Evolutionary conservation across 2,113 vertebrate genomes (phyloP).

Genomic region (Poecilia latipinna): DNA sequence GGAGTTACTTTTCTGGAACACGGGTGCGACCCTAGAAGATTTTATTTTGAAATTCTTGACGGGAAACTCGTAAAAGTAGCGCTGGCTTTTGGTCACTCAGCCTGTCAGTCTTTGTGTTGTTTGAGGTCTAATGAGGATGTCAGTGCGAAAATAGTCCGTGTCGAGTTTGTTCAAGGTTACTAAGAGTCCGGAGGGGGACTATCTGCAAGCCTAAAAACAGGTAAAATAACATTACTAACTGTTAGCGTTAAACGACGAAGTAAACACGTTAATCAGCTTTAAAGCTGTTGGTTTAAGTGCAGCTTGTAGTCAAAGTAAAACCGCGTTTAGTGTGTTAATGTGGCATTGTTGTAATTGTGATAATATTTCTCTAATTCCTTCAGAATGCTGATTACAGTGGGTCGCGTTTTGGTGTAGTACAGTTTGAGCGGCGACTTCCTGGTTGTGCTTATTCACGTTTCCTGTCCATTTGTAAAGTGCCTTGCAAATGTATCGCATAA

Average conservation of each 20-base stretch:
- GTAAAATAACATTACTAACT: slow-evolving; percentile 4
- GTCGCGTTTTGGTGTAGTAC: not conserved
- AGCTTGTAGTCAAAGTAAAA: not conserved
- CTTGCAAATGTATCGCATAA: not conserved
- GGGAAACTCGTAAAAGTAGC: not conserved
- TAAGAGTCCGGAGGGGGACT: not conserved
- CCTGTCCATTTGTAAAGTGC: not conserved
- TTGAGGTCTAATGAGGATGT: slow-evolving; percentile 12
- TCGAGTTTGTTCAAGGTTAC: not conserved
- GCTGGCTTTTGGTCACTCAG: not conserved
- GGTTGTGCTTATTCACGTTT: not conserved
- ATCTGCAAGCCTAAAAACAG: not conserved
- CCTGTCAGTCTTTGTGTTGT: not conserved
- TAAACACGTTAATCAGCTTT: slow-evolving; percentile 1
- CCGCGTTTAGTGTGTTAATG: rapidly evolving
- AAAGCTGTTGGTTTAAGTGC: not conserved
- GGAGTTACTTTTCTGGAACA: not conserved
- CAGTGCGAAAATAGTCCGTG: not conserved
- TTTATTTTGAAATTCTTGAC: slow-evolving; percentile 7
- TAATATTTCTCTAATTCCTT: not conserved
- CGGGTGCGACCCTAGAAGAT: rapidly evolving
- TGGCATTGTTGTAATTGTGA: not conserved
- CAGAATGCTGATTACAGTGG: not conserved
- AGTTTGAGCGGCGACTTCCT: slow-evolving; percentile 10
- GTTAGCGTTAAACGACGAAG: not conserved